phyloP scores from a whole-genome alignment of 2,797 vertebrate genomes.

The Melanotaenia boesemani region DNA sequence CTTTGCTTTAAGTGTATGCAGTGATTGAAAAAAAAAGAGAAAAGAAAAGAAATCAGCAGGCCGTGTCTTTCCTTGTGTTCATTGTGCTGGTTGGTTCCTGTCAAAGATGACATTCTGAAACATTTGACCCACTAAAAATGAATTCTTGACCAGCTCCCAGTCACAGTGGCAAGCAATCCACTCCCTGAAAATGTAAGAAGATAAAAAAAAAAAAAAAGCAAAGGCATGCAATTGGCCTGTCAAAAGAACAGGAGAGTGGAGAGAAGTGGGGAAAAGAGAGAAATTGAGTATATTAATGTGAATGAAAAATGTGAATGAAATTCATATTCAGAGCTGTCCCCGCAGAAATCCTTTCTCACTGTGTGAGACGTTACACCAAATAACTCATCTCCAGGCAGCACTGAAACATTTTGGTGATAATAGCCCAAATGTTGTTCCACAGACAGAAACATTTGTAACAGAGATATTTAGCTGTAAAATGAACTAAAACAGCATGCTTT shows the following conservation, averaged over 20 bases:
- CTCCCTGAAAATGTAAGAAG: constrained; percentile 83
- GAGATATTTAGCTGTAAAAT: constrained; percentile 82
- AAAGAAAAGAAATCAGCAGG: constrained; percentile 61
- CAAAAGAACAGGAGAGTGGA: constrained; percentile 64
- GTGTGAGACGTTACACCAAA: constrained; percentile 62
- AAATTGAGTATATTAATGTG: constrained; percentile 76
- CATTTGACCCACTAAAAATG: constrained; percentile 86
- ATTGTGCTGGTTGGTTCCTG: constrained; percentile 83
- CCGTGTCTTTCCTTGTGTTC: constrained; percentile 79
- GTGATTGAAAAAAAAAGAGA: constrained; percentile 57
- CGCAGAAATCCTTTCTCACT: constrained; percentile 57
- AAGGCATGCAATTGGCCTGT: constrained; percentile 79
- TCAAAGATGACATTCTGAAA: constrained; percentile 86
- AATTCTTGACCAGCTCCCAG: constrained; percentile 78
- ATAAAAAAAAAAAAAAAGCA: constrained; percentile 72
- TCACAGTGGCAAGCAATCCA: constrained; percentile 81
- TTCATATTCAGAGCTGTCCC: constrained; percentile 71
- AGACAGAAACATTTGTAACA: constrained; percentile 73
- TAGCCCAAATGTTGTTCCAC: constrained; percentile 70
- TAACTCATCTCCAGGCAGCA: constrained; percentile 63
- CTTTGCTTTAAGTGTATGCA: constrained; percentile 71
- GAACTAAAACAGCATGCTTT: constrained; percentile 80
- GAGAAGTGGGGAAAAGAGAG: constrained; percentile 30
- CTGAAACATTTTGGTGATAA: constrained; percentile 73
- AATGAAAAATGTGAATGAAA: constrained; percentile 79